Evolutionary conservation across 2,113 vertebrate species (phyloP).

Genomic region (Phalacrocorax aristotelis): DNA sequence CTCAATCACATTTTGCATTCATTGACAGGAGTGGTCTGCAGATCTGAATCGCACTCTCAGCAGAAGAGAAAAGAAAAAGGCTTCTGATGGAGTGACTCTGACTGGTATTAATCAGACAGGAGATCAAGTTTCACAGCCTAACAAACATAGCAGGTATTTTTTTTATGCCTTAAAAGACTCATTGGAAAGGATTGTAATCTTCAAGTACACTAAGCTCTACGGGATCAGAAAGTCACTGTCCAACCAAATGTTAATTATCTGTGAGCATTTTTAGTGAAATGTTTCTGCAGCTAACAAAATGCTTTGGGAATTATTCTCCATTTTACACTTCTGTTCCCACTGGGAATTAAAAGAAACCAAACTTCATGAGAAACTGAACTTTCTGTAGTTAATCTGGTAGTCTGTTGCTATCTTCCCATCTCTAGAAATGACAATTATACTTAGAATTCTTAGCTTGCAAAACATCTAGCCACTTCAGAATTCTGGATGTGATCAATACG

Average conservation of each 20-base stretch:
- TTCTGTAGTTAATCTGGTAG: background rate
- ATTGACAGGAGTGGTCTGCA: conserved; percentile 89
- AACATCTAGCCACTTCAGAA: background rate
- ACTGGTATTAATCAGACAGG: conserved; percentile 90
- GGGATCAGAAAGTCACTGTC: background rate
- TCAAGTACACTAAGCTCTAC: background rate
- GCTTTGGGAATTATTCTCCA: background rate
- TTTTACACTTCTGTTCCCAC: background rate
- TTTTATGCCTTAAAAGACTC: background rate
- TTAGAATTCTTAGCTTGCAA: background rate
- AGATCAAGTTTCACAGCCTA: conserved; percentile 79
- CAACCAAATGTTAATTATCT: background rate
- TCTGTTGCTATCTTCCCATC: background rate
- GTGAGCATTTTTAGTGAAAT: background rate
- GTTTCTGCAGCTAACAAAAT: background rate
- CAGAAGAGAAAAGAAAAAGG: conserved; percentile 91
- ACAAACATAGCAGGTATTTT: conserved; percentile 83
- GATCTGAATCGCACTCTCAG: conserved; percentile 94
- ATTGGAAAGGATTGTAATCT: background rate
- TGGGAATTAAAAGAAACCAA: background rate
- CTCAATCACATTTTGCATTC: background rate
- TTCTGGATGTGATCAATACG: background rate
- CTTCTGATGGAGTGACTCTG: conserved; percentile 88
- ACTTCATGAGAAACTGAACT: background rate
- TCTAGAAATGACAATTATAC: background rate